These are phyloP conservation scores for Chiroxiphia lanceolata DNA, from an alignment of 2,797 vertebrate genomes.

Conservation along the genomic window DNA sequence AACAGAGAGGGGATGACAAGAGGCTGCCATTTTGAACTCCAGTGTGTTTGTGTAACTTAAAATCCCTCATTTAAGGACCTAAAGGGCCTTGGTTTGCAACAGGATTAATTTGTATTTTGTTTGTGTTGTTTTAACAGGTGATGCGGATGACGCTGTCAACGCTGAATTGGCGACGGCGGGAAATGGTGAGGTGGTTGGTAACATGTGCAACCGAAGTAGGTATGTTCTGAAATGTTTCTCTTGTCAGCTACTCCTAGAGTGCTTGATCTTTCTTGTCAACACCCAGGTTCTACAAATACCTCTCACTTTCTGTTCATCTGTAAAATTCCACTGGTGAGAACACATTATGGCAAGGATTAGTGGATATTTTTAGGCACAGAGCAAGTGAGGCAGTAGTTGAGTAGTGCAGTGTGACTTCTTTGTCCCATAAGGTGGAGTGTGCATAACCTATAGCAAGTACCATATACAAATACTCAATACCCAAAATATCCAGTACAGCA, in stretches of 20 bases:
- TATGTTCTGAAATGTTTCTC: constrained; percentile 73
- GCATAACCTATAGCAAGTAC: not conserved
- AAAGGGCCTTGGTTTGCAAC: not conserved
- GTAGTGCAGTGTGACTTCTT: not conserved
- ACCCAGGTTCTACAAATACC: not conserved
- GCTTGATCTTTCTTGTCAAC: not conserved
- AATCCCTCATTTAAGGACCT: not conserved
- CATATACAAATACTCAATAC: not conserved
- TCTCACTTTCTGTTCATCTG: not conserved
- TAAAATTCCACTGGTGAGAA: not conserved
- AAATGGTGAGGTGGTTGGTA: constrained; percentile 99
- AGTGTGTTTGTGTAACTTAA: not conserved
- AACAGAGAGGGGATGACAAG: not conserved
- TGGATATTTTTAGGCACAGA: not conserved
- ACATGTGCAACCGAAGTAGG: constrained; percentile 99
- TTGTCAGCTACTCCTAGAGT: not conserved
- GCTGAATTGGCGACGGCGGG: constrained; percentile 94
- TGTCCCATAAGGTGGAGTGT: not conserved
- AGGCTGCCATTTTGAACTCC: not conserved
- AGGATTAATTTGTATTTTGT: not conserved
- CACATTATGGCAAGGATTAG: not conserved
- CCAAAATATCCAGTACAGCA: not conserved
- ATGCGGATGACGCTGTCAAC: constrained; percentile 99
- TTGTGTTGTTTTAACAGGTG: constrained; percentile 79
- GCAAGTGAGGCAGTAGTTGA: not conserved